Evolutionary conservation across 92 coral and sea anemone genomes (phyloP).

Genomic region (Palythoa grandiflora): DNA sequence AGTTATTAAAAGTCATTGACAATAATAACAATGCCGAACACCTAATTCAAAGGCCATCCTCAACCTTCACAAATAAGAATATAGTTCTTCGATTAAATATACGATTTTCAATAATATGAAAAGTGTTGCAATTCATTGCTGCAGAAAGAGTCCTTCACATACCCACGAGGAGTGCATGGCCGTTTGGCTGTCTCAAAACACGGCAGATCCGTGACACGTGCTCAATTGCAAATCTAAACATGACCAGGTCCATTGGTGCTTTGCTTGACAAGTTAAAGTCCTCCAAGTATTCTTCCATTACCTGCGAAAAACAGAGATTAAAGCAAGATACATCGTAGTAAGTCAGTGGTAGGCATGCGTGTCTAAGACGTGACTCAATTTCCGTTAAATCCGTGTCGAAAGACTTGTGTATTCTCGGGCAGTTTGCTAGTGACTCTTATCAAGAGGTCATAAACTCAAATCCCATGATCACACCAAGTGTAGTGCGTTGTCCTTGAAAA

Average conservation of each 20-base stretch:
- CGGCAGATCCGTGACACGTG: slow-evolving; percentile 97
- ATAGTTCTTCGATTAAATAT: not conserved
- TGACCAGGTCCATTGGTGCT: slow-evolving; percentile 96
- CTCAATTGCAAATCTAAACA: slow-evolving; percentile 97
- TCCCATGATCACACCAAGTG: no score
- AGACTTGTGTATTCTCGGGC: no score
- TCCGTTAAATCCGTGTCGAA: no score
- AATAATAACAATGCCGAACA: no score
- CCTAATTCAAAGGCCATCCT: not conserved
- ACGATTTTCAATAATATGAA: no score
- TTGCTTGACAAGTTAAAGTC: slow-evolving; percentile 93
- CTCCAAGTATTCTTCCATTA: slow-evolving; percentile 89
- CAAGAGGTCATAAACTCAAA: no score
- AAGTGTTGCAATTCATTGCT: not conserved
- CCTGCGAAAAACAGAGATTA: slow-evolving; percentile 42
- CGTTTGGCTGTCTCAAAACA: slow-evolving; percentile 93
- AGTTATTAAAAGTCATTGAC: no score
- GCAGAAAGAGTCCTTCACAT: slow-evolving; percentile 11
- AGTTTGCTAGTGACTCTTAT: no score
- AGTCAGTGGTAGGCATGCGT: no score
- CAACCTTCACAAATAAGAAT: not conserved
- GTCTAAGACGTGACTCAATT: no score
- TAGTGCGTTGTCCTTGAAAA: no score
- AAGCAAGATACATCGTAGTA: not conserved
- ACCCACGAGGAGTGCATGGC: slow-evolving; percentile 96